Percentiles rank a stretch among this genome's conserved stretches.
These are phyloP conservation scores for Nyctibius bracteatus DNA, from an alignment of 2,113 vertebrate genomes.

Conservation along the genomic window DNA sequence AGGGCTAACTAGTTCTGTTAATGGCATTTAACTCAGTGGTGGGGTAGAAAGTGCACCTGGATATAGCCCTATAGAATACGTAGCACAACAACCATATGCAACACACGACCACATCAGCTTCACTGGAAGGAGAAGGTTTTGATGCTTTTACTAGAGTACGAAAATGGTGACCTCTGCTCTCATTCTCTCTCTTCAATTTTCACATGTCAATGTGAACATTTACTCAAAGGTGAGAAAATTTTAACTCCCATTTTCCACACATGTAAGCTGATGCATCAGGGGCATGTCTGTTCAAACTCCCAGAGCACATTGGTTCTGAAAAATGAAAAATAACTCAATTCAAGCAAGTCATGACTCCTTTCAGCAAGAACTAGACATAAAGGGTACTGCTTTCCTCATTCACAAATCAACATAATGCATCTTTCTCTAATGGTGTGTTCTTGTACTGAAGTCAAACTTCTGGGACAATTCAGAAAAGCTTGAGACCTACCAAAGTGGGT, in stretches of 20 bases:
- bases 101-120: background rate
- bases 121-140: background rate
- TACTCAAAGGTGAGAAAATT: background rate
- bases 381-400: background rate
- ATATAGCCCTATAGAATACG: background rate
- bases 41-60: background rate
- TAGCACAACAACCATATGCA: rapidly evolving
- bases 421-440: background rate
- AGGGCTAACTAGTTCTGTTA: background rate
- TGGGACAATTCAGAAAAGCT: background rate
- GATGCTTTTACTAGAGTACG: background rate
- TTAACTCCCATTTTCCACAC: background rate
- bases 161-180: background rate
- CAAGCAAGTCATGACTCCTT: background rate
- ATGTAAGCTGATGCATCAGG: background rate
- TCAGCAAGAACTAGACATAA: background rate
- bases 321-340: background rate
- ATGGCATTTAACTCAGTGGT: background rate
- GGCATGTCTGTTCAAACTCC: background rate
- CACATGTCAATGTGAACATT: background rate
- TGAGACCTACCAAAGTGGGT: background rate
- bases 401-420: background rate
- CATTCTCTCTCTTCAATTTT: background rate
- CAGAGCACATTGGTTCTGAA: background rate
- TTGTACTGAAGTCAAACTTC: background rate